Evolutionary conservation across 1,140 invertebrate genomes (phyloP), one percentile per base, ranked within the genome.

Genomic region (Listronotus bonariensis): DNA sequence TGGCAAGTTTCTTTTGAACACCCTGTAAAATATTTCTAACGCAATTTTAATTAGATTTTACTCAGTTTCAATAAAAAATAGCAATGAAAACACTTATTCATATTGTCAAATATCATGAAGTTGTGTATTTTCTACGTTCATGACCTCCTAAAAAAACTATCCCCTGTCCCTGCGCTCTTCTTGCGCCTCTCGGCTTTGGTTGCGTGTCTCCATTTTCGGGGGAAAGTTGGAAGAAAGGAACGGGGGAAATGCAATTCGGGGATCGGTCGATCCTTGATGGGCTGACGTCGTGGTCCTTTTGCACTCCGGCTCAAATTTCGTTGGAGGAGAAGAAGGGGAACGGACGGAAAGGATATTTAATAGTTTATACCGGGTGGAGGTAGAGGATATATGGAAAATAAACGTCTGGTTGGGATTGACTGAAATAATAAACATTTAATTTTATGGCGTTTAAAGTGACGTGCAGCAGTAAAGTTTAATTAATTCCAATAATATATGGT

Each of bases 231-330:
- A 11, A 38, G 42, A 54, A 62, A 62, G 48, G 45, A 62, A 62
- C 49, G 49, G 59, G 59, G 59, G 45, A 62, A 62, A 53, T 49
- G 48, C 52, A 62, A 5, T 54, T 20, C 36, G 59, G 57, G 59
- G 49, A 43, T 62, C 59, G 59, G 59, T 62, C 59, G 59, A 62
- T 62, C 59, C 59, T 62, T 62, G 59, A 62, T 54, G 59, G 59
- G 58, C 32, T 49, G 42, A 26, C 51, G 59, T 62, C 38, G 59
- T 54, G 49, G 59, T 62, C 59, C 59, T 62, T 62, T 62, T 62
- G 59, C 59, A 54, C 59, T 45, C 26, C 46, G 58, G 46, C 45
- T 61, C 58, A 52, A 61, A 61, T 61, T 61, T 61, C 58, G 58
- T 59, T 49, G n/a, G 58, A 20, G 14, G 34, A 36, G 34, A 12